Conservation (phyloP, 64 coral and sea anemone genomes). For the Acropora tenuis region DNA sequence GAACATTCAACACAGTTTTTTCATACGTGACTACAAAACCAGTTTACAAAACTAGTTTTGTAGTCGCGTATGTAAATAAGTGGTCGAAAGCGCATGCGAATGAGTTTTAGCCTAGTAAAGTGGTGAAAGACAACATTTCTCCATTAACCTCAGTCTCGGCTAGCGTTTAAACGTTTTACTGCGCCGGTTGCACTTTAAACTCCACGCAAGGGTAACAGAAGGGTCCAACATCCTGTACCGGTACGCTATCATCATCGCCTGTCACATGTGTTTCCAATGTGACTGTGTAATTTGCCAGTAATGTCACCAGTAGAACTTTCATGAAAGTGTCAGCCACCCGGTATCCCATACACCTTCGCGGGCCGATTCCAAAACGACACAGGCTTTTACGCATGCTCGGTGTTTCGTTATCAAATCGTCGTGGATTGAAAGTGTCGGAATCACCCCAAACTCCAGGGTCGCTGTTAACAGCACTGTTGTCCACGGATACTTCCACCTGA, state of each 20-base stretch:
- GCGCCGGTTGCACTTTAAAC: slow-evolving; percentile 39
- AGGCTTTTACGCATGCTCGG: slow-evolving; percentile 72
- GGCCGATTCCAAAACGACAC: slow-evolving; percentile 65
- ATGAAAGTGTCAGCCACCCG: slow-evolving; percentile 70
- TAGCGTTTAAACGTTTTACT: slow-evolving; percentile 29
- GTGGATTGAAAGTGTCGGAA: slow-evolving; percentile 63
- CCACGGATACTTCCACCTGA: slow-evolving; percentile 67
- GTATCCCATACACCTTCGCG: slow-evolving; percentile 73
- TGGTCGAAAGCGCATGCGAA: too few species aligned
- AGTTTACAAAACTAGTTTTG: too few species aligned
- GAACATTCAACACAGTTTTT: too few species aligned
- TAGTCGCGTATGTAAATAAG: too few species aligned
- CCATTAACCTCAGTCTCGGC: too few species aligned
- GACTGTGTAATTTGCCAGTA: slow-evolving; percentile 7
- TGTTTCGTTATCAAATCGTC: slow-evolving; percentile 74
- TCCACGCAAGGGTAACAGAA: slow-evolving; percentile 67
- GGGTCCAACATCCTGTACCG: slow-evolving; percentile 58
- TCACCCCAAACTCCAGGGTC: slow-evolving; percentile 56
- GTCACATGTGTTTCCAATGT: slow-evolving; percentile 45
- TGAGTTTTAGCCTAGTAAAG: too few species aligned
- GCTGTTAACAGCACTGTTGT: slow-evolving; percentile 65
- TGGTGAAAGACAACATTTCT: too few species aligned
- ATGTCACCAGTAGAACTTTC: slow-evolving; percentile 48
- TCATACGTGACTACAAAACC: too few species aligned
- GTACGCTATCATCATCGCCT: slow-evolving; percentile 48